Evolutionary conservation across 2,113 vertebrate genomes (phyloP).

Genomic region (Opisthocomus hoazin): DNA sequence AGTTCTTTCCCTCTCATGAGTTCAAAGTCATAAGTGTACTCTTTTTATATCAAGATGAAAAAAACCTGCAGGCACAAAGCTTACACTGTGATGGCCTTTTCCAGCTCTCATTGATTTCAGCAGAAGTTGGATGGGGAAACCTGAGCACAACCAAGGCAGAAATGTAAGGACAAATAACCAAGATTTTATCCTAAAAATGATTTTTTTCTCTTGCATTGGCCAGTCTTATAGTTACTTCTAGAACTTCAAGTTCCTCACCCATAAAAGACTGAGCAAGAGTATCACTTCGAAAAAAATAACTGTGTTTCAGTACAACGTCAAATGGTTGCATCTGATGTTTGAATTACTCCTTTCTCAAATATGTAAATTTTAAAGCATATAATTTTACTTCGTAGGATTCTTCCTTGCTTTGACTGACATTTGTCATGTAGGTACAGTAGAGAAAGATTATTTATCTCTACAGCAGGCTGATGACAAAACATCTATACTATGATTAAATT

Average conservation of each 20-base stretch:
- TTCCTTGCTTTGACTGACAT: slow-evolving; percentile 23
- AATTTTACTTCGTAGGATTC: slow-evolving; percentile 1
- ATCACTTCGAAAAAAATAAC: background rate
- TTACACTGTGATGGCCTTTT: background rate
- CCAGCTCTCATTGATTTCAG: background rate
- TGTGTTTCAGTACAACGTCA: background rate
- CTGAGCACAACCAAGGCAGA: background rate
- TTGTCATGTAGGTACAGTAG: background rate
- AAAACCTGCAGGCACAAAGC: background rate
- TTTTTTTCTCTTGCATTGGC: background rate
- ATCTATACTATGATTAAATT: slow-evolving; percentile 36
- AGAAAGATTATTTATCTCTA: background rate
- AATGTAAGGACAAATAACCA: background rate
- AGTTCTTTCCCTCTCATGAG: background rate
- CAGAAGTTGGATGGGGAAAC: background rate
- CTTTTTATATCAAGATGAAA: background rate
- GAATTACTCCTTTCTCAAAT: background rate
- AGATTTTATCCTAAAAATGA: background rate
- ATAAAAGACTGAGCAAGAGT: background rate
- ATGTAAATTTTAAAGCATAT: background rate
- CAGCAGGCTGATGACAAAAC: background rate
- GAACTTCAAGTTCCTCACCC: background rate
- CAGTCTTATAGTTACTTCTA: background rate
- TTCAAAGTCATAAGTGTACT: background rate
- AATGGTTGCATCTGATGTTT: background rate